A percentile compares a stretch with the other conserved stretches of the same genome.
phyloP scores from a whole-genome alignment of 2,888 invertebrate genomes.

The Acanthoscelides obtectus region DNA sequence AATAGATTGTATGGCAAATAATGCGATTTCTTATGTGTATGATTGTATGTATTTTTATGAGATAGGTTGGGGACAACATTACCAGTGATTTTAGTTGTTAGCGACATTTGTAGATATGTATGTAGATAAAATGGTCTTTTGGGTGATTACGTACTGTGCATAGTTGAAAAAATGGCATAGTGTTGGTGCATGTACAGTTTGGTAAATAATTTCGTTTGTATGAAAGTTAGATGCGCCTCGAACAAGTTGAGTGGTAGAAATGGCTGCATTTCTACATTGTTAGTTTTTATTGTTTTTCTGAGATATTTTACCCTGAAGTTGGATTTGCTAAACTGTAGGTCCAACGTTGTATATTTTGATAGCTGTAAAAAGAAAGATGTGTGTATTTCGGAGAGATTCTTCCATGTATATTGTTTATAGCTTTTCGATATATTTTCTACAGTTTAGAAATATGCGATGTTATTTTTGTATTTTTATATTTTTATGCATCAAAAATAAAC shows the following conservation, averaged over 20 bases:
- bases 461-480: background rate
- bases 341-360: no score
- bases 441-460: background rate
- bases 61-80: slow-evolving; percentile 11
- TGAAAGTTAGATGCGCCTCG: no score
- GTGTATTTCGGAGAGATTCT: background rate
- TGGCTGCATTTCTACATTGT: no score
- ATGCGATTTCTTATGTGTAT: slow-evolving; percentile 1
- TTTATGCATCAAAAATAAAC: background rate
- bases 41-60: slow-evolving; percentile 10
- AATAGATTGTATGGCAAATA: background rate
- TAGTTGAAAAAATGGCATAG: background rate
- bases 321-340: no score
- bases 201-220: no score
- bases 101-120: slow-evolving; percentile 2
- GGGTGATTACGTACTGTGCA: background rate
- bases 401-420: background rate
- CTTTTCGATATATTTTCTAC: background rate
- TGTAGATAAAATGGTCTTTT: background rate
- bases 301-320: no score
- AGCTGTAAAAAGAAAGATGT: background rate
- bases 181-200: no score
- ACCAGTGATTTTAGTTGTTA: slow-evolving; percentile 13
- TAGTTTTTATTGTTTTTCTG: no score
- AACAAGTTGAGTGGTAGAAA: no score